phyloP scores from a whole-genome alignment of 2,888 invertebrate genomes.

The Opisthograptis luteolata region DNA sequence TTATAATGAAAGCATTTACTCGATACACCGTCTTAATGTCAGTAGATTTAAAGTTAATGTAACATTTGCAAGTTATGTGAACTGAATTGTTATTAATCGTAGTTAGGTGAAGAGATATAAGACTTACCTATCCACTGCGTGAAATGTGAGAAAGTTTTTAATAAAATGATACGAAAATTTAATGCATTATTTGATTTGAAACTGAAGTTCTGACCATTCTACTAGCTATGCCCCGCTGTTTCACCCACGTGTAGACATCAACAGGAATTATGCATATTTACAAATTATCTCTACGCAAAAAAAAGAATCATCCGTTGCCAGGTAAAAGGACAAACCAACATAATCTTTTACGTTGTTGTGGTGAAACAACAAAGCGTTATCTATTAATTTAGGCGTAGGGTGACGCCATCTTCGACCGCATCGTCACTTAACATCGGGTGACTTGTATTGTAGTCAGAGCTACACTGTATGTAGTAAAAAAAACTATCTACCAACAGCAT shows the following conservation, averaged over 20 bases:
- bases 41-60: constrained; percentile 25
- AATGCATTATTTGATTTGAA: constrained; percentile 14
- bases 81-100: constrained; percentile 45
- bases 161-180: constrained; percentile 58
- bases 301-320: no score
- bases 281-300: no score
- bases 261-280: no score
- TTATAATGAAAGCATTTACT: constrained; percentile 6
- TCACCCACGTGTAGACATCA: not conserved
- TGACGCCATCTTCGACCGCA: no score
- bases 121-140: constrained; percentile 79
- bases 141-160: constrained; percentile 67
- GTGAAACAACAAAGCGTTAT: no score
- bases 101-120: constrained; percentile 71
- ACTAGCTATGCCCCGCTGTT: constrained; percentile 1
- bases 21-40: constrained; percentile 17
- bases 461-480: no score
- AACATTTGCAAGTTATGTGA: constrained; percentile 35
- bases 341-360: no score
- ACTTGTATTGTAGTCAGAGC: no score
- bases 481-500: no score
- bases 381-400: no score
- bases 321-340: no score
- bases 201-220: not conserved
- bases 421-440: no score